These are phyloP conservation scores for Trissolcus basalis DNA, from an alignment of 1,140 invertebrate species.

Conservation along the genomic window DNA sequence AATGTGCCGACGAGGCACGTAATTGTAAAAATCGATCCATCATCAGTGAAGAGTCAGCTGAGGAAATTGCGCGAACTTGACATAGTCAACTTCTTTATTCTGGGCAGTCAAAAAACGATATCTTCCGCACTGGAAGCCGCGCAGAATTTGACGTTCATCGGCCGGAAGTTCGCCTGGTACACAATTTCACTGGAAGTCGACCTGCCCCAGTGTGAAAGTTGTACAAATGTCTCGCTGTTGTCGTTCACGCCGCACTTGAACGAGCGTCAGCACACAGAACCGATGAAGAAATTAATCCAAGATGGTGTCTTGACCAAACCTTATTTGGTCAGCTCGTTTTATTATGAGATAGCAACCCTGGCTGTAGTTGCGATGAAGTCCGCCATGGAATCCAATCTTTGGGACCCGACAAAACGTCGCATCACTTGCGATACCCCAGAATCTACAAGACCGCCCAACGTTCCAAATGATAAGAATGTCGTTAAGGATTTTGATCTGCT, in stretches of 20 bases:
- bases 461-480: constrained; percentile 77
- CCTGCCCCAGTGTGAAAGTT: constrained; percentile 59
- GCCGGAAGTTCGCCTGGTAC: constrained; percentile 80
- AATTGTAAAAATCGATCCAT: constrained; percentile 80
- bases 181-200: constrained; percentile 77
- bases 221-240: constrained; percentile 64
- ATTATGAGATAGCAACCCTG: constrained; percentile 87
- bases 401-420: constrained; percentile 82
- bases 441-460: constrained; percentile 71
- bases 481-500: constrained; percentile 79
- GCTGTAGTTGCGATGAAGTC: constrained; percentile 86
- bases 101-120: constrained; percentile 84
- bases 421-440: constrained; percentile 86
- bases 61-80: constrained; percentile 85
- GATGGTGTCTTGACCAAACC: constrained; percentile 58
- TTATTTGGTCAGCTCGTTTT: constrained; percentile 82
- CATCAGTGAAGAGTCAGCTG: constrained; percentile 79
- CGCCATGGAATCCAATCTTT: constrained; percentile 80
- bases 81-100: constrained; percentile 91
- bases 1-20: constrained; percentile 92
- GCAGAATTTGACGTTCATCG: constrained; percentile 65
- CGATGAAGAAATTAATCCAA: constrained; percentile 26
- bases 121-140: constrained; percentile 80
- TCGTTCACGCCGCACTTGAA: constrained; percentile 62
- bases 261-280: constrained; percentile 21